Evolutionary conservation across 2,888 invertebrate species (phyloP), one percentile per base, ranked within the genome.

Genomic region (Platycheirus albimanus): DNA sequence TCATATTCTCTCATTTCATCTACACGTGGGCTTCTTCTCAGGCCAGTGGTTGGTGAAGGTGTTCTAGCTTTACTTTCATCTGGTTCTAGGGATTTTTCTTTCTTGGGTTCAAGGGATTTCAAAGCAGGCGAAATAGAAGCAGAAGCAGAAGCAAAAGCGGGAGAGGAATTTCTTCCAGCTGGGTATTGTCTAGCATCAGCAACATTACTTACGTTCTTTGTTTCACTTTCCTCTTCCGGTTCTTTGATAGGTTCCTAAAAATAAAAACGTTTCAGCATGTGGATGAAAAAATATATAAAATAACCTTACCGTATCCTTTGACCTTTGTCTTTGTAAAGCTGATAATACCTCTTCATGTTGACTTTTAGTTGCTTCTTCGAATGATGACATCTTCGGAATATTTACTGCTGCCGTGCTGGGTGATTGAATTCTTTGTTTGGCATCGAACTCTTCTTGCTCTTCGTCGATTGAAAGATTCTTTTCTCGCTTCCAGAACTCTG

Each of bases 401-500:
- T 88, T 88, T 7, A 84, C 87, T 15, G 87, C 86, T 11, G 70
- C 54, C 20, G 56, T 84, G 11, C 36, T 74, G 7, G 64, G 43
- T 10, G 69, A 20, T 51, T 78, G 66, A 11, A 84, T 64, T 7
- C 77, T 63, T 6, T 83, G 67, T 3, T 85, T 79, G 17, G 88
- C 86, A 36, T 88, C 89, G 15, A 86, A 30, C 5, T 88, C 89
- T 2, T 85, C 61, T 10, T 87, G 87, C 70, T 90, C 90, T 71
- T 91, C 91, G 41, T 89, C 88, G 30, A 91, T 91, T 10, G 91
- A 91, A 11, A 87, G 54, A 0, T 88, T 87, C 52, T 89, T 90
- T 63, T 90, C 90, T 10, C 88, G 87, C 58, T 88, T 88, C 90
- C 91, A 90, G 52, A 90, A 90, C 69, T 89, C 89, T 0, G 88